Base-by-base conservation (phyloP, 1,140 invertebrate species). In the Palaemon carinicauda region DNA sequence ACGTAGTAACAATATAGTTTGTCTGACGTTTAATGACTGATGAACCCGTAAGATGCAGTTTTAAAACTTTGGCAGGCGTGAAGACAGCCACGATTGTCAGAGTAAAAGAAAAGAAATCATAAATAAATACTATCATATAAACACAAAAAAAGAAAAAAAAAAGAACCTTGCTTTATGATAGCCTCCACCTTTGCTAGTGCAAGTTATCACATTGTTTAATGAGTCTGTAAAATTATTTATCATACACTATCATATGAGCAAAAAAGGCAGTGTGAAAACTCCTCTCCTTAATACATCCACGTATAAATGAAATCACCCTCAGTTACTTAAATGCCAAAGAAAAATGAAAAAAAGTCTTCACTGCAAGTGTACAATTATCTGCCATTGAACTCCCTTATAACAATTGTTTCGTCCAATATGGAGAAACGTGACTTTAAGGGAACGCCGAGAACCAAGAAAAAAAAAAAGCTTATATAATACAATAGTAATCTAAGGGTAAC, bases 11-110 rank as follows among this genome's bases (percentile, higher is more conserved):
- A 41, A 12, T 41, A 10, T 86, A 86, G 80, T 86, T 80, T 78
- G 80, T 86, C 77, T 80, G 77, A 86, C 84, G 80, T 31, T 24
- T 86, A 86, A 78, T 86, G 84, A 86, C 84, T 86, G 84, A 80
- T 71, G 73, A 86, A 86, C 84, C 84, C 84, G 84, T 86, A 86
- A 74, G 78, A 80, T 73, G 41, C 51, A 79, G 17, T 51, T 21
- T 4, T 73, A 27, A 79, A 80, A 74, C 84, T 86, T 86, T 86
- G 84, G 84, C 84, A 86, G 84, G 77, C 74, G 65, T 31, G 17
- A 69, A 77, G 56, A 80, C 74, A 80, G 74, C 84, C 84, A 80
- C 77, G 69, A 78, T 71, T 80, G 78, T 80, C 60, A 86, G 74
- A 74, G 29, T 56, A 52, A 77, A 84, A 24, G 19, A 80, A 74